Base-by-base conservation (phyloP, 2,797 vertebrate species). In the Hyperoplus immaculatus region DNA sequence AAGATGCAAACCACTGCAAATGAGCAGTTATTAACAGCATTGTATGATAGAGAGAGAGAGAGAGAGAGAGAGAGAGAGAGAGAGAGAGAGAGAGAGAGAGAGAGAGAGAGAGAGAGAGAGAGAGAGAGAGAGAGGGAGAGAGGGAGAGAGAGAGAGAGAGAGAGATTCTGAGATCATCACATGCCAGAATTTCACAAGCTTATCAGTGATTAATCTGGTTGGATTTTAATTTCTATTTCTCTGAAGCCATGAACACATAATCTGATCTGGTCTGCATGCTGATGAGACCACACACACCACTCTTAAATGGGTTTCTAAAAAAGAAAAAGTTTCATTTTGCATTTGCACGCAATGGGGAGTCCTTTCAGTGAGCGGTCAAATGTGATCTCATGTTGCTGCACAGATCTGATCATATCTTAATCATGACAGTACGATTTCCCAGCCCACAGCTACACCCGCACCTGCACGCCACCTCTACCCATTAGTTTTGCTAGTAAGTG, bases 41-140 rank as follows among this genome's bases (percentile, higher is more conserved):
- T 60, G 67, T 77, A 47, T 68, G 57, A 69, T 61, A 77, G 53
- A 69, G n/a, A 46, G 60, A 75, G 36, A 51, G 53, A 66, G 13
- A 63, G 66, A 51, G 8, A 77, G 49, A 67, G 2, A 29, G 29
- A 21, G 1, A 75, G 45, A 69, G 29, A 75, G 63, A 73, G 47
- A 49, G 62, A 78, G 12, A 45, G 63, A 80, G 6, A 53, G 58
- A 68, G 7, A 69, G 55, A 79, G 36, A 77, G 62, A 74, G 51
- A 77, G 59, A 75, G 45, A 79, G 70, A 80, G 46, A 66, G 73
- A 80, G 49, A 71, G 78, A 83, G 45, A 75, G 72, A 78, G 36
- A 69, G 36, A 72, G 13, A 50, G 69, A 75, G 45, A 67, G 56
- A 77, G 46, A 64, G 67, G 77, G 47, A 71, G 57, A 69, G 56